Evolutionary conservation across 2,113 vertebrate genomes (phyloP), one percentile per base, ranked within the genome.

Genomic region (Chaetorhynchus papuensis): DNA sequence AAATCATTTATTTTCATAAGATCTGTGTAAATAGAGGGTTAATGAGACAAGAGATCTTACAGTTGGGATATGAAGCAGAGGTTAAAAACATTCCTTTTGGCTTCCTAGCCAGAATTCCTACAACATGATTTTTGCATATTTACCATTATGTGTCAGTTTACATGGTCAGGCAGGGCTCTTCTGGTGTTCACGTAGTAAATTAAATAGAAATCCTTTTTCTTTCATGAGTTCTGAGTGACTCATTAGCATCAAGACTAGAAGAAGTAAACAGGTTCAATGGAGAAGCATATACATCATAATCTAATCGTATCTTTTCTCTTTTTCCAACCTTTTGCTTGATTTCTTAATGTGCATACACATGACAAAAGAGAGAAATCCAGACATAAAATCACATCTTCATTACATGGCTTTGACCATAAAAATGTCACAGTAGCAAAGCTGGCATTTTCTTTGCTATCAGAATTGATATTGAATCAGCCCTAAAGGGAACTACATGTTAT

Each of bases 261-360:
- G 61, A 49, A 79, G 26, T 10, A 74, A 88, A 63, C 1, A 2
- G 28, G 3, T 70, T 94, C 14, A 18, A 3, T n/a, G 30, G 16
- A 76, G 35, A 64, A 59, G 26, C 7, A 33, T 33, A 16, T 30
- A 19, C 5, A 10, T 39, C 23, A 64, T 39, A 57, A 54, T 37
- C 20, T 20, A 66, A 56, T 17, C 33, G 10, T 13, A 15, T 14
- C 7, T 75, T 83, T 63, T 47, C 15, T 75, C 33, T 12, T 90
- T 83, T 71, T 75, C 30, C 39, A 71, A 27, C 7, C 1, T 70
- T 75, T 56, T 50, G 12, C 30, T 54, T 72, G 42, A 50, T 64
- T 86, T 95, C 35, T 10, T 77, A 23, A 31, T 0, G 0, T 20
- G 15, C 15, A 33, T 37, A 6, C 0, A 0, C 1, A 1, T 47